Conservation (phyloP, 2,888 invertebrate genomes). For the Buathra laborator region DNA sequence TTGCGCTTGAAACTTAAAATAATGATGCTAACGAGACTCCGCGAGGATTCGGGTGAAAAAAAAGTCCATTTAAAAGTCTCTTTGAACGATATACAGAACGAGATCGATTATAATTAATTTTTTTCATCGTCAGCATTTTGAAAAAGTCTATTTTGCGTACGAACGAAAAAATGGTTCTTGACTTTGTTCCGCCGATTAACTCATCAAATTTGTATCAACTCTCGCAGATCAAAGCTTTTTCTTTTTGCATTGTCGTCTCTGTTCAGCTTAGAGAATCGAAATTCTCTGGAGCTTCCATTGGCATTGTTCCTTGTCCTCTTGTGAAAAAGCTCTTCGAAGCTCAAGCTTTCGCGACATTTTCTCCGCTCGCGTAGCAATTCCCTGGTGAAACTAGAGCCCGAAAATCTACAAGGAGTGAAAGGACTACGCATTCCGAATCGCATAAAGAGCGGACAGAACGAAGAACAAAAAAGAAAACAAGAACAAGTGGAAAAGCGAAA, state of each 20-base stretch:
- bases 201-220: neutral
- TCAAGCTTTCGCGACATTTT: neutral
- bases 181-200: neutral
- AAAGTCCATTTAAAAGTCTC: neutral
- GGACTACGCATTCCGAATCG: constrained; percentile 45
- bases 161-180: neutral
- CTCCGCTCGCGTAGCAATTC: neutral
- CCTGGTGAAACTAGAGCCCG: constrained; percentile 10
- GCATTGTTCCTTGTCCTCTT: neutral
- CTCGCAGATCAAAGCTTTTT: constrained; percentile 1
- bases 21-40: constrained; percentile 28
- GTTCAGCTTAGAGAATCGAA: constrained; percentile 9
- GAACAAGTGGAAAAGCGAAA: neutral
- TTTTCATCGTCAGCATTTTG: neutral
- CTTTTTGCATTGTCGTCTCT: neutral
- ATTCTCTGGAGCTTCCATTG: neutral
- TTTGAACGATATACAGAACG: neutral
- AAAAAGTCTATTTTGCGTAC: neutral
- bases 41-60: neutral
- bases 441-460: constrained; percentile 47
- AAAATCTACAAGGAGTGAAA: constrained; percentile 34
- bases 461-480: constrained; percentile 23
- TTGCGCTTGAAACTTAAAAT: constrained; percentile 36
- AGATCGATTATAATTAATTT: neutral
- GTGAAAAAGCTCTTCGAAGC: constrained; percentile 10